Percentiles rank a stretch among this genome's conserved stretches.
Conservation (phyloP, 1,140 invertebrate genomes). For the Cotesia typhae region DNA sequence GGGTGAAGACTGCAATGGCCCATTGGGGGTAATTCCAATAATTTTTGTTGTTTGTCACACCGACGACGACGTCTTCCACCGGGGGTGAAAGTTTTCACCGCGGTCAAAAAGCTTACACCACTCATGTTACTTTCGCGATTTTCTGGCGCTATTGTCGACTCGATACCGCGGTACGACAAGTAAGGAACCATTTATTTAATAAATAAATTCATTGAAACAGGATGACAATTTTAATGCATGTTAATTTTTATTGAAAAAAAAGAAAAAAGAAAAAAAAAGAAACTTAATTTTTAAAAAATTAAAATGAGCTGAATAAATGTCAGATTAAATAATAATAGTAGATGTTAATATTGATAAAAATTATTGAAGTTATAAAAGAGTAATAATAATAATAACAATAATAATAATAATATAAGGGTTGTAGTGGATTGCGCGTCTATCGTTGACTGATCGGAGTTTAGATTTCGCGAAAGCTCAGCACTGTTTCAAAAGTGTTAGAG, state of each 20-base stretch:
- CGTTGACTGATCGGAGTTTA: slow-evolving; percentile 17
- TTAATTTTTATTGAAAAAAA: neutral
- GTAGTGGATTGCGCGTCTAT: neutral
- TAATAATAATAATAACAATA: neutral
- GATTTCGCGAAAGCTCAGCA: neutral
- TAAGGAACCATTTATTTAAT: neutral
- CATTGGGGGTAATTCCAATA: slow-evolving; percentile 65
- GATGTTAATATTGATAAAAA: too few species aligned
- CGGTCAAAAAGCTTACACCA: slow-evolving; percentile 69
- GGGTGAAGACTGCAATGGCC: slow-evolving; percentile 63
- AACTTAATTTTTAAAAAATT: neutral
- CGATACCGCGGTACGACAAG: neutral
- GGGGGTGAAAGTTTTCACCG: slow-evolving; percentile 74
- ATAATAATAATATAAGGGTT: slow-evolving; percentile 3
- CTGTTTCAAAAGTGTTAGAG: neutral
- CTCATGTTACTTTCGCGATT: slow-evolving; percentile 61
- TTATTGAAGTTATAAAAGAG: too few species aligned
- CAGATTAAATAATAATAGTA: too few species aligned
- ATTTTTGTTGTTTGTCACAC: slow-evolving; percentile 70
- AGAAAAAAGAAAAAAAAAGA: neutral
- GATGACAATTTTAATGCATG: neutral
- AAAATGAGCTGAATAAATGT: too few species aligned
- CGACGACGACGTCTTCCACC: slow-evolving; percentile 69
- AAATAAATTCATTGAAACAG: neutral
- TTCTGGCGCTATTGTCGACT: neutral